Evolutionary conservation across 2,797 vertebrate genomes (phyloP).

Genomic region (Aythya fuligula): DNA sequence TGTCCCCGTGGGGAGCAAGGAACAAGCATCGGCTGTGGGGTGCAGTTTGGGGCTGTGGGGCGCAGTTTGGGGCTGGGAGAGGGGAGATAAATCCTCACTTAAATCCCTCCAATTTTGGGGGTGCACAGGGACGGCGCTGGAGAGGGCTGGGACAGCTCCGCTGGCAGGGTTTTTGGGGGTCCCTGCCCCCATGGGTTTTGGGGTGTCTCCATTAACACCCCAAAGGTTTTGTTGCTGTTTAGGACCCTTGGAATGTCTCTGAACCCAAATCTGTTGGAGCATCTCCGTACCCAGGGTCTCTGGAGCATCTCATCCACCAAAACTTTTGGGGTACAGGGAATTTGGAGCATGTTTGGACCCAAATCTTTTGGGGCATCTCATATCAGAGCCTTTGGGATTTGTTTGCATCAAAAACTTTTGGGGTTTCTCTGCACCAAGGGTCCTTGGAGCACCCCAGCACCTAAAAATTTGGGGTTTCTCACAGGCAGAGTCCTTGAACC

Average conservation of each 20-base stretch:
- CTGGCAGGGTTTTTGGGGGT: no score
- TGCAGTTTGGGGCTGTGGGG: no score
- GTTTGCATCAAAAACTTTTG: neutral
- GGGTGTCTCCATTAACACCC: neutral
- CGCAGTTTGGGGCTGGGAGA: no score
- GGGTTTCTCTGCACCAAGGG: neutral
- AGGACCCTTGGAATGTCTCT: neutral
- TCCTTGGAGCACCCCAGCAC: no score
- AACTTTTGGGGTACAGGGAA: neutral
- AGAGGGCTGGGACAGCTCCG: neutral
- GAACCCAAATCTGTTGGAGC: neutral
- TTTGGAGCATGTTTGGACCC: neutral
- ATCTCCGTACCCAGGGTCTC: no score
- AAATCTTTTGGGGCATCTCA: neutral
- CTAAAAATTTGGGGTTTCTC: neutral
- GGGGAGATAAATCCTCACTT: no score
- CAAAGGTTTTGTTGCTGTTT: no score
- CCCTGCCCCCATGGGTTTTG: neutral
- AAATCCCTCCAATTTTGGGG: neutral
- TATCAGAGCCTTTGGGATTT: no score
- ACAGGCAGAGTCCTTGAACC: no score
- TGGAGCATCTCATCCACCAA: neutral
- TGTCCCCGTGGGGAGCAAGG: accelerated
- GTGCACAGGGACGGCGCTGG: neutral
- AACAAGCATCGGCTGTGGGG: no score